Conservation (phyloP, 2,113 vertebrate genomes). For the Pteropus alecto region DNA sequence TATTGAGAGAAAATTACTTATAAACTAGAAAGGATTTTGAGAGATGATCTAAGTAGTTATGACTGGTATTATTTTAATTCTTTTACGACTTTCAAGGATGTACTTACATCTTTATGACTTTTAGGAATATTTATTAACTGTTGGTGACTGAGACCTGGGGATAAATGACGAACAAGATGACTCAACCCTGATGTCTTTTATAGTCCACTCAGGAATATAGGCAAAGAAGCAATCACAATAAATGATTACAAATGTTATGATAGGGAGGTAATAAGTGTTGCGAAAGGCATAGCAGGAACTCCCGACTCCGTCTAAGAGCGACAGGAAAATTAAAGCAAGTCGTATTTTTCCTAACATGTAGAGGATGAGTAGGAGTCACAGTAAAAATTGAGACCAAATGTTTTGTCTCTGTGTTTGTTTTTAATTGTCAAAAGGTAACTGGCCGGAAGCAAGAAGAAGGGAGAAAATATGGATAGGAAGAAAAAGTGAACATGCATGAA, state of each 20-base stretch:
- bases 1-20: background rate
- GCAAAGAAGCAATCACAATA: background rate
- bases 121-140: constrained; percentile 50
- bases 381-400: background rate
- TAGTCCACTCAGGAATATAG: background rate
- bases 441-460: background rate
- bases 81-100: constrained; percentile 33
- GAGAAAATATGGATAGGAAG: background rate
- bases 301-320: background rate
- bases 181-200: background rate
- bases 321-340: background rate
- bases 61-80: constrained; percentile 20
- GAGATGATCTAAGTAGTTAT: constrained; percentile 8
- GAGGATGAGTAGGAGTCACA: background rate
- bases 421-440: background rate
- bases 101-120: constrained; percentile 26
- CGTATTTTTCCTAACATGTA: background rate
- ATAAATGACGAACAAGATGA: constrained; percentile 17
- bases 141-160: constrained; percentile 23
- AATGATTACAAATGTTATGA: background rate
- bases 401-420: background rate
- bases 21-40: constrained; percentile 13
- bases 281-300: background rate
- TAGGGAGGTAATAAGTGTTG: background rate
- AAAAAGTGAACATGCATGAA: background rate